phyloP scores from a whole-genome alignment of 2,888 invertebrate species.

The Drosophila meridiana region DNA sequence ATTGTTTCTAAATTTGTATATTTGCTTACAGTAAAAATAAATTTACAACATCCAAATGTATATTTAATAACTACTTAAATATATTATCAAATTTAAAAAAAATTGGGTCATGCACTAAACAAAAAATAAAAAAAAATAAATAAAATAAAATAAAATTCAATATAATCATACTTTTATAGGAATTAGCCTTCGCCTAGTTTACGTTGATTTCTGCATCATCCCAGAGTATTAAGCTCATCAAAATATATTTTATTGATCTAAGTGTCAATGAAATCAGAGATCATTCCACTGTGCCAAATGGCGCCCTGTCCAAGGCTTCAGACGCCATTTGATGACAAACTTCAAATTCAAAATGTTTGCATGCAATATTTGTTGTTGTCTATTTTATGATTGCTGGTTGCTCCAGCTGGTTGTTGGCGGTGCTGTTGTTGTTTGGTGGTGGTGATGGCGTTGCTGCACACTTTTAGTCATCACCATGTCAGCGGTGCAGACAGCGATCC shows the following conservation, averaged over 20 bases:
- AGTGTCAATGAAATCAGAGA: background rate
- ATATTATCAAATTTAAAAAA: background rate
- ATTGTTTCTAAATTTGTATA: too few relatives aligned
- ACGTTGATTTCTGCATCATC: too few relatives aligned
- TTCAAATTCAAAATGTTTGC: conserved; percentile 70
- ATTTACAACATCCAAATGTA: too few relatives aligned
- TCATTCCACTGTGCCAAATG: conserved; percentile 46
- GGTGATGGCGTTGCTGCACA: conserved; percentile 60
- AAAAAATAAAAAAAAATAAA: too few relatives aligned
- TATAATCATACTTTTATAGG: too few relatives aligned
- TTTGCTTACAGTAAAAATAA: too few relatives aligned
- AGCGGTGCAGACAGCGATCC: conserved; percentile 60
- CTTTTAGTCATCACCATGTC: conserved; percentile 79
- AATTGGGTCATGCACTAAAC: too few relatives aligned
- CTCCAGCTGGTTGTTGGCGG: conserved; percentile 43
- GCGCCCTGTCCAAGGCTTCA: conserved; percentile 43
- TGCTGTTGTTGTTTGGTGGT: conserved; percentile 50
- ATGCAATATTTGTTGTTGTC: conserved; percentile 73
- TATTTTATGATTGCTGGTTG: conserved; percentile 61
- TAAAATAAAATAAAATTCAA: too few relatives aligned
- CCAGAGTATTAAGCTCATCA: too few relatives aligned
- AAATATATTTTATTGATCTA: background rate
- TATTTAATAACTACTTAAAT: background rate
- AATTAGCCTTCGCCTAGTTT: too few relatives aligned
- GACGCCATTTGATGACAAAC: conserved; percentile 81